Base-by-base conservation (phyloP, 2,797 vertebrate species). In the Xyrichtys novacula region DNA sequence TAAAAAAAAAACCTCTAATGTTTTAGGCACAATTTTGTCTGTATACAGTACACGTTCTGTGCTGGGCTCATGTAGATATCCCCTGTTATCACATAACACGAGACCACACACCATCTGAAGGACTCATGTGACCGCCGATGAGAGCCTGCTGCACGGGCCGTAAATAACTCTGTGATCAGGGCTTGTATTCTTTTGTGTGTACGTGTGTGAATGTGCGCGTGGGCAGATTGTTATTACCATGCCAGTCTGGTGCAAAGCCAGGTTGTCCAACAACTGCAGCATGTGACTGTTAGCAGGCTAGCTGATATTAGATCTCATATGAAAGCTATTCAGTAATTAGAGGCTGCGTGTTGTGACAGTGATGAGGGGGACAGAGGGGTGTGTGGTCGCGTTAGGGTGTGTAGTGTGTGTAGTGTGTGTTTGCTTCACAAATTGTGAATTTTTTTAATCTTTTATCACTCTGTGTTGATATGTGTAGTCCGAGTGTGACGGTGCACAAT, bases 121-220 rank as follows among this genome's bases (percentile, higher is more conserved):
- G 44, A 48, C 29, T 73, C 67, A 76, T 73, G 59, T 81, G 68
- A 80, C 42, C 55, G 65, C 58, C 46, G 74, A 73, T 78, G 71
- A 46, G 22, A 23, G 44, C 15, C 12, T 56, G 19, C 31, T 65
- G 46, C 40, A 56, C 20, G 20, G 44, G 65, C 58, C 62, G 70
- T 81, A 79, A 82, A 86, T 83, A 82, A 74, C 72, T 42, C 8
- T 12, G 55, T 82, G 67, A 72, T 76, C 63, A 70, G 65, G 43
- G 58, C 25, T 19, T 47, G 36, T 32, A 38, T 32, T 4, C n/a
- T n/a, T n/a, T n/a, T 19, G 9, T 60, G 2, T 52, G 15, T 36
- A 36, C 44, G 55, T 23, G 43, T 23, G 34, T 16, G 38, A 54
- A n/a, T 40, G 60, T 42, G 52, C n/a, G 34, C 56, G 63, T 22